Base-by-base conservation (phyloP, 2,888 invertebrate species). In the Drosophila sordidula region DNA sequence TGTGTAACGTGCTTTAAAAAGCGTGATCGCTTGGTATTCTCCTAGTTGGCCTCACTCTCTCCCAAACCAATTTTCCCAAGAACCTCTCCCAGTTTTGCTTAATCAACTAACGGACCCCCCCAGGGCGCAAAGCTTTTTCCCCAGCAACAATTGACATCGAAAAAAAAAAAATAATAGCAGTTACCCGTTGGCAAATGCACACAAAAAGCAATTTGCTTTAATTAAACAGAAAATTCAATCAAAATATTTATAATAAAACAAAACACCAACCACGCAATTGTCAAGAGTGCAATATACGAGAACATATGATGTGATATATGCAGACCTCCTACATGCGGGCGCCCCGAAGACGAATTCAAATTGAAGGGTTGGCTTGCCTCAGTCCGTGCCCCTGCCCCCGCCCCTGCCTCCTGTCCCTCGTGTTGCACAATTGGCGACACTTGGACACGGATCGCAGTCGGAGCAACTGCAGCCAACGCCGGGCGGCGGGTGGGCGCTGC, bases 191-290 rank as follows among this genome's bases (percentile, higher is more conserved):
- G 57, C 71, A 63, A 67, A 59, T 75, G 62, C 65, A 77, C 29
- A 77, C 25, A 67, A 55, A 67, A 78, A 72, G 69, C 80, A 76
- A 88, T 88, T 84, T 84, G 87, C 73, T 85, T 85, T 89, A 85
- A 85, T 85, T 85, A 85, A 85, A 81, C 87, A 87, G 87, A 76
- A 85, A 85, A 85, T 85, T 85, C 89, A 85, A 85, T 85, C 89
- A 85, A 89, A 85, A 85, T 85, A 85, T 85, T 89, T 85, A 76
- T 78, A 65, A 83, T 87, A 81, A 81, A 80, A 69, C 70, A 75
- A 69, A 74, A 65, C 67, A 56, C 59, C 56, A 65, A 55, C 46
- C 58, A 67, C 72, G 73, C 78, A 68, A 73, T 73, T 75, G 78
- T 72, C 71, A 66, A 54, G 66, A 66, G 59, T 58, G 56, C 42